Conservation (phyloP, 2,888 invertebrate species). For the Pherbina coryleti region DNA sequence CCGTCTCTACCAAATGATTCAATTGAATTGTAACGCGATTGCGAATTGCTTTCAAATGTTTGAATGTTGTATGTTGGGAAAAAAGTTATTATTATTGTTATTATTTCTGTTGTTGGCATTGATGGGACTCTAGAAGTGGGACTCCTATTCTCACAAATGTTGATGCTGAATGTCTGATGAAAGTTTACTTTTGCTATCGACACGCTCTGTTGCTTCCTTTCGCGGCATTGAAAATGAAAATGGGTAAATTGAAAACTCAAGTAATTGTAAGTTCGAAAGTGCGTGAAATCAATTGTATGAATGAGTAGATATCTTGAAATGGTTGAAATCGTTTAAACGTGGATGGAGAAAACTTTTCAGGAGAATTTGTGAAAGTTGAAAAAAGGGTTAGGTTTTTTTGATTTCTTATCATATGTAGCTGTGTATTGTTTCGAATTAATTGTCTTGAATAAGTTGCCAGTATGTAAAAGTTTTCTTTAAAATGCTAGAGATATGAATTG, state of each 20-base stretch:
- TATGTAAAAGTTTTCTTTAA: no score
- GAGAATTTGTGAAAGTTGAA: no score
- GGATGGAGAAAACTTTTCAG: no score
- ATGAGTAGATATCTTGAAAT: background rate
- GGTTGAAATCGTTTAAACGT: background rate
- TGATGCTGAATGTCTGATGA: slow-evolving; percentile 52
- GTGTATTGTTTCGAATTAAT: no score
- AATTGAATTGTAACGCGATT: slow-evolving; percentile 32
- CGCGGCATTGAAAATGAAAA: background rate
- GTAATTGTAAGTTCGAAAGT: background rate
- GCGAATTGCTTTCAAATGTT: slow-evolving; percentile 45
- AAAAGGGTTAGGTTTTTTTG: no score
- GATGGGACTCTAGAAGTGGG: background rate
- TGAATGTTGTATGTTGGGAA: slow-evolving; percentile 29
- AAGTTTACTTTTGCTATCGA: slow-evolving; percentile 61
- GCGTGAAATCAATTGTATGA: slow-evolving; percentile 1
- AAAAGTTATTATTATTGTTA: slow-evolving; percentile 8
- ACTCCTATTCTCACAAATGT: background rate
- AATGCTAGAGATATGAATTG: no score
- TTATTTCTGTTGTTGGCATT: slow-evolving; percentile 10
- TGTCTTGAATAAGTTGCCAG: no score
- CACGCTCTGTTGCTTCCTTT: slow-evolving; percentile 56
- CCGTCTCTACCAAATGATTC: slow-evolving; percentile 18
- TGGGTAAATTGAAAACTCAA: background rate
- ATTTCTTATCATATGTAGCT: no score